phyloP scores from a whole-genome alignment of 2,797 vertebrate species.

The Parauchenoglanis ngamensis region DNA sequence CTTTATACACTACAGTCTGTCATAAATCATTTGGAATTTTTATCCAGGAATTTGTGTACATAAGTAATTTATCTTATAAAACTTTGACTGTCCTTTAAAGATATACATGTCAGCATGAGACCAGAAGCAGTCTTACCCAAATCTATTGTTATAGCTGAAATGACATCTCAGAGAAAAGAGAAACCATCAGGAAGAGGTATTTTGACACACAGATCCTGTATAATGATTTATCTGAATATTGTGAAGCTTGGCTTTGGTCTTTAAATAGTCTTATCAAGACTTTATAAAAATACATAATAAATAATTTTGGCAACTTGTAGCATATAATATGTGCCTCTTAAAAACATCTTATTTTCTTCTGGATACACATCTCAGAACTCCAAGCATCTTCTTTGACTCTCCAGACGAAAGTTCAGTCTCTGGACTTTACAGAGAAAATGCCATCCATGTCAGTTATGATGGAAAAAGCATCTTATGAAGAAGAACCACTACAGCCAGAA shows the following conservation, averaged over 20 bases:
- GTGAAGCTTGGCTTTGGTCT: not conserved
- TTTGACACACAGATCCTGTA: not conserved
- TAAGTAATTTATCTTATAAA: not conserved
- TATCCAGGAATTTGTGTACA: not conserved
- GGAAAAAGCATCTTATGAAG: conserved; percentile 22
- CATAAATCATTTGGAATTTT: not conserved
- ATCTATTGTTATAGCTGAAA: conserved; percentile 17
- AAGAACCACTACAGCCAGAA: not conserved
- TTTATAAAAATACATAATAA: not conserved
- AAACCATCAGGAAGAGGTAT: conserved; percentile 6
- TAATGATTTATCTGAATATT: not conserved
- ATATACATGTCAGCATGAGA: conserved; percentile 10
- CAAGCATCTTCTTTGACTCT: conserved; percentile 11
- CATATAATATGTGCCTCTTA: conserved; percentile 15
- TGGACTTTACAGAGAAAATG: conserved; percentile 1
- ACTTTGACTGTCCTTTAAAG: conserved; percentile 10
- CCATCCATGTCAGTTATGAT: not conserved
- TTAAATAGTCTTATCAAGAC: not conserved
- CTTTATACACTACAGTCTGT: not conserved
- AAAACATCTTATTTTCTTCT: conserved; percentile 33
- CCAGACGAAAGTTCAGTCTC: not conserved
- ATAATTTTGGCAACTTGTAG: not conserved
- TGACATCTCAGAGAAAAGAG: not conserved
- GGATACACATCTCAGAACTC: conserved; percentile 32
- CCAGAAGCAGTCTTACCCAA: conserved; percentile 5